A percentile compares a stretch with the other conserved stretches of the same genome.
phyloP scores from a whole-genome alignment of 2,113 vertebrate species.

The Albula goreensis region DNA sequence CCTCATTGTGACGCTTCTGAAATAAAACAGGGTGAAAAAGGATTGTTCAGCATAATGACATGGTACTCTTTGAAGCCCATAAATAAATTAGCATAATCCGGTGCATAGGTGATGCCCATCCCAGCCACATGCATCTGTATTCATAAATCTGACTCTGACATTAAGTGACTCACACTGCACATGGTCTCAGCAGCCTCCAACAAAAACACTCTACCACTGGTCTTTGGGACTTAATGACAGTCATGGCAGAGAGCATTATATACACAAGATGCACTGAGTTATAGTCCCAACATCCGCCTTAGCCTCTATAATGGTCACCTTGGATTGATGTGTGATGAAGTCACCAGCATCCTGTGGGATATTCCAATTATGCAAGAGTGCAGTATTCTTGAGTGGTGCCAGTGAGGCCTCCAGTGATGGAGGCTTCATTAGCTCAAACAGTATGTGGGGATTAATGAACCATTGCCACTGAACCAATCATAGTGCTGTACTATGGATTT shows the following conservation, averaged over 20 bases:
- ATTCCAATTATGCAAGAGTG: neutral
- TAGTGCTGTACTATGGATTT: neutral
- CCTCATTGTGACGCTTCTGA: neutral
- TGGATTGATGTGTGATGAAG: neutral
- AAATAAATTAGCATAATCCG: constrained; percentile 9
- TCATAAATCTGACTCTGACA: neutral
- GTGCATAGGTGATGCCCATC: constrained; percentile 38
- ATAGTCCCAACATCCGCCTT: neutral
- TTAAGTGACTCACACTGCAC: neutral
- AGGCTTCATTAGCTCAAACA: neutral
- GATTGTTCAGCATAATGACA: constrained; percentile 36
- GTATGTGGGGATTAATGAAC: neutral
- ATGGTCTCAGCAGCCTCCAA: neutral
- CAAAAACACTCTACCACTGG: neutral
- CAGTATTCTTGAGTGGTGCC: neutral
- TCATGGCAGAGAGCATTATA: neutral
- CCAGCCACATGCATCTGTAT: constrained; percentile 27
- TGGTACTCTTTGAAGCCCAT: constrained; percentile 35
- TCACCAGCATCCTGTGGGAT: neutral
- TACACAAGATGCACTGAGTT: neutral
- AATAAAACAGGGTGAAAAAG: neutral
- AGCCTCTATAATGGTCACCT: neutral
- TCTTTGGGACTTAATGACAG: neutral
- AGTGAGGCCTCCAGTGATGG: neutral
- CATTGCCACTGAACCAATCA: neutral